These are phyloP conservation scores for Elgonia sp. DNA, from an alignment of 2,888 invertebrate species.

Conservation along the genomic window DNA sequence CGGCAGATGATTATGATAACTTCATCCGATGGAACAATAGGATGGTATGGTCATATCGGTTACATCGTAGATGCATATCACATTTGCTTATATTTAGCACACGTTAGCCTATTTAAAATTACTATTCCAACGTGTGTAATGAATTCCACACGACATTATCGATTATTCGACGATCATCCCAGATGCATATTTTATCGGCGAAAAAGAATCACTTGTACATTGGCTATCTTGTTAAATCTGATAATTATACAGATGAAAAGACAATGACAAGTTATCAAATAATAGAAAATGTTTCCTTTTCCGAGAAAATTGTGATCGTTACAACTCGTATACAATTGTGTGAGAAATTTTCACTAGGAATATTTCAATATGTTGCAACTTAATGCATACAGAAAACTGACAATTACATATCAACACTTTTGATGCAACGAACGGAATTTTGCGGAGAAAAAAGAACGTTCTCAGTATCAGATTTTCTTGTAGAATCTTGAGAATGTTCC, in stretches of 20 bases:
- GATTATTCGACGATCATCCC: constrained; percentile 37
- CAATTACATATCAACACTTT: constrained; percentile 61
- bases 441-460: constrained; percentile 34
- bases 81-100: constrained; percentile 40
- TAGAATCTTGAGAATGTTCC: background rate
- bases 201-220: constrained; percentile 35
- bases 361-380: constrained; percentile 57
- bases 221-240: constrained; percentile 2
- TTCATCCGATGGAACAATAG: constrained; percentile 55
- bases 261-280: constrained; percentile 58
- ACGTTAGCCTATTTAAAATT: constrained; percentile 34
- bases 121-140: background rate
- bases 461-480: constrained; percentile 33
- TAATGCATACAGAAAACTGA: constrained; percentile 50
- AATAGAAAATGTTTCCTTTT: constrained; percentile 52
- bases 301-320: constrained; percentile 58
- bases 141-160: constrained; percentile 26
- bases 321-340: constrained; percentile 45
- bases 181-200: constrained; percentile 38
- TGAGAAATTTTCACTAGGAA: constrained; percentile 61
- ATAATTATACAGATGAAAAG: constrained; percentile 54
- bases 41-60: constrained; percentile 40
- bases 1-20: constrained; percentile 57
- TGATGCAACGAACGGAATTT: constrained; percentile 44
- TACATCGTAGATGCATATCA: constrained; percentile 53